Conservation (phyloP, 2,888 invertebrate genomes). For the Eristalinus sepulchralis region DNA sequence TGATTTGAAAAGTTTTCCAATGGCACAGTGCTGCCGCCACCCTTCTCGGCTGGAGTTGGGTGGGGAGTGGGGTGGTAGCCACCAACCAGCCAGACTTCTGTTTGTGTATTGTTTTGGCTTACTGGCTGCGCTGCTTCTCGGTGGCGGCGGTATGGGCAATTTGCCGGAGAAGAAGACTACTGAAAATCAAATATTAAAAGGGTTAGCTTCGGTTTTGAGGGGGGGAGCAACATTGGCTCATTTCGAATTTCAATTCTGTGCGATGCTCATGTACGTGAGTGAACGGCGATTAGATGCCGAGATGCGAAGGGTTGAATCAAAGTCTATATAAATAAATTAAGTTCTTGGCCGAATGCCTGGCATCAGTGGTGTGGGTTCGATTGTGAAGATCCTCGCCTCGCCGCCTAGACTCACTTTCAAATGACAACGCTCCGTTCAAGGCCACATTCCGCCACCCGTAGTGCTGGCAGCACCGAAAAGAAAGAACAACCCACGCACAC, state of each 20-base stretch:
- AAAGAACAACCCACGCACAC: conserved; percentile 12
- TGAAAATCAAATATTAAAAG: conserved; percentile 66
- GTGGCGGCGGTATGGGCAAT: not conserved
- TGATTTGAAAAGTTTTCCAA: conserved; percentile 64
- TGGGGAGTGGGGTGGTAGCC: not conserved
- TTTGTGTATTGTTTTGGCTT: conserved; percentile 43
- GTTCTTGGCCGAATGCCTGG: conserved; percentile 20
- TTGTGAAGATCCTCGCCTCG: conserved; percentile 27
- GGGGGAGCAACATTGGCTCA: conserved; percentile 38
- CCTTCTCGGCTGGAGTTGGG: not conserved
- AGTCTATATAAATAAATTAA: conserved; percentile 51
- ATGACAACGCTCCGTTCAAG: conserved; percentile 22
- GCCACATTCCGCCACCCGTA: conserved; percentile 9
- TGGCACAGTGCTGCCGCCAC: conserved; percentile 16
- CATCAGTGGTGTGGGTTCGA: conserved; percentile 36
- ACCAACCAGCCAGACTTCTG: conserved; percentile 2
- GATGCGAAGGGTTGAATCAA: not conserved
- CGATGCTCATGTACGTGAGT: conserved; percentile 40
- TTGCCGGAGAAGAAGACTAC: not conserved
- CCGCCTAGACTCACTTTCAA: not conserved
- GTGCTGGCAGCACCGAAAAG: conserved; percentile 3
- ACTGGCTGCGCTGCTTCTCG: not conserved
- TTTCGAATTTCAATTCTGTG: conserved; percentile 53
- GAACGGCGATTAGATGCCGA: conserved; percentile 40
- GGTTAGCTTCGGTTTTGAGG: conserved; percentile 50